These are phyloP conservation scores for Epinotia demarniana DNA, from an alignment of 2,888 invertebrate genomes.

Conservation along the genomic window DNA sequence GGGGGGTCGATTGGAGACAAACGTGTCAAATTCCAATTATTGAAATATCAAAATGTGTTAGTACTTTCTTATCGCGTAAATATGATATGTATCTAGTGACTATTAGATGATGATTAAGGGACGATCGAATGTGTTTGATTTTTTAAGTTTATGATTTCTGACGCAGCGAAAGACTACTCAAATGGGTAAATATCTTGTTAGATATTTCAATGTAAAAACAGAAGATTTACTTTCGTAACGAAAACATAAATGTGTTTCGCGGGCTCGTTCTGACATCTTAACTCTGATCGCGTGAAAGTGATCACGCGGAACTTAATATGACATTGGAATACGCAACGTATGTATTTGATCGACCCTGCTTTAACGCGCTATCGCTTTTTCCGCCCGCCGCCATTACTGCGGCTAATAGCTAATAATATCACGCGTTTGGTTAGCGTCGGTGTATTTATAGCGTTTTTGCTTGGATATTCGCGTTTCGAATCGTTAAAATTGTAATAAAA, in stretches of 20 bases:
- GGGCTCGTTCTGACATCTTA: background rate
- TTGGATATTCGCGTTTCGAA: slow-evolving; percentile 16
- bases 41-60: background rate
- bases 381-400: slow-evolving; percentile 41
- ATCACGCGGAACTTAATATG: background rate
- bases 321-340: background rate
- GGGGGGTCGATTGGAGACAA: background rate
- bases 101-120: too few species aligned
- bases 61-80: too few species aligned
- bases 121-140: too few species aligned
- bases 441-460: slow-evolving; percentile 40
- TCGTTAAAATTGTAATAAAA: slow-evolving; percentile 7
- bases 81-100: too few species aligned
- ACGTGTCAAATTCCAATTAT: background rate
- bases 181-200: too few species aligned
- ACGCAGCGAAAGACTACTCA: too few species aligned
- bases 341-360: background rate
- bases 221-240: background rate
- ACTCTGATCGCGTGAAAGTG: background rate
- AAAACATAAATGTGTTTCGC: background rate
- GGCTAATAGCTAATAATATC: slow-evolving; percentile 47
- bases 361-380: slow-evolving; percentile 44
- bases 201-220: too few species aligned
- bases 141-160: too few species aligned
- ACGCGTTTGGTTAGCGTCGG: slow-evolving; percentile 27